A percentile compares a stretch with the other conserved stretches of the same genome.
phyloP scores from a whole-genome alignment of 1,140 invertebrate genomes.

The Glomeris maerens region DNA sequence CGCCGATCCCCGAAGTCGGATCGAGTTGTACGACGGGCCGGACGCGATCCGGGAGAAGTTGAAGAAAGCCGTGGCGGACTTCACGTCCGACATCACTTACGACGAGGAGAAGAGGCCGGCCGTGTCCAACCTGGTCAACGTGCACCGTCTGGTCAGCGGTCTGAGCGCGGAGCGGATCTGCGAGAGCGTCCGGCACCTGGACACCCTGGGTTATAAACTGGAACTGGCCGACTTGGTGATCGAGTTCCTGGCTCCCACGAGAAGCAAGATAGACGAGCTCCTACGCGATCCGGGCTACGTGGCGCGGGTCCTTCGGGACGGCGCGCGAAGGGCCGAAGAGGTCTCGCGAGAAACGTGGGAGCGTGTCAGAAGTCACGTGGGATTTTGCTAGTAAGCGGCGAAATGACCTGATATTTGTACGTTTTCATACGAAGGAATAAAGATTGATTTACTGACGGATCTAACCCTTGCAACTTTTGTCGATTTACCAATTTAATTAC shows the following conservation, averaged over 20 bases:
- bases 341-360: conserved; percentile 51
- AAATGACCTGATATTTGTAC: background rate
- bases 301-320: conserved; percentile 46
- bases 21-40: conserved; percentile 64
- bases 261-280: conserved; percentile 41
- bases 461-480: background rate
- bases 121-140: conserved; percentile 71
- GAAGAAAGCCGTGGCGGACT: conserved; percentile 85
- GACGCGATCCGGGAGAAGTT: conserved; percentile 65
- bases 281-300: conserved; percentile 48
- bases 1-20: conserved; percentile 52
- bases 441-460: conserved; percentile 7
- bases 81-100: conserved; percentile 64
- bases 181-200: conserved; percentile 45
- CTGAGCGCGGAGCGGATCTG: conserved; percentile 54
- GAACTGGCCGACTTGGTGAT: conserved; percentile 56
- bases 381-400: conserved; percentile 23
- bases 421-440: conserved; percentile 4
- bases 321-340: conserved; percentile 47
- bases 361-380: conserved; percentile 42
- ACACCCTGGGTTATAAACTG: conserved; percentile 68
- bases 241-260: conserved; percentile 56
- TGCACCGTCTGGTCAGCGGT: conserved; percentile 62
- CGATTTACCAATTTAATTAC: conserved; percentile 1
- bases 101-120: conserved; percentile 63